These are phyloP conservation scores for Pyrocoelia pectoralis DNA, from an alignment of 2,888 invertebrate species.

Conservation along the genomic window DNA sequence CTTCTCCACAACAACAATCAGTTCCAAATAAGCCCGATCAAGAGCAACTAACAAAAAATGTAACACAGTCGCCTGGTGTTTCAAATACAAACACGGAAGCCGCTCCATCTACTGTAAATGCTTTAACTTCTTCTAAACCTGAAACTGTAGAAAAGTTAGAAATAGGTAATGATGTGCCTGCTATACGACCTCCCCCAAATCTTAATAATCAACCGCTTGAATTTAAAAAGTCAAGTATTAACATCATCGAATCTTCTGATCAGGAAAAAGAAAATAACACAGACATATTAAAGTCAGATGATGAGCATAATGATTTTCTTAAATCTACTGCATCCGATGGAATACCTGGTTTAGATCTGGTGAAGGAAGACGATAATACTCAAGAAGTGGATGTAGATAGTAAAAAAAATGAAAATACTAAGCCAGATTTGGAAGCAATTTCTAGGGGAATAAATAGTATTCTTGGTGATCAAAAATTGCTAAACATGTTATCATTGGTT, in stretches of 20 bases:
- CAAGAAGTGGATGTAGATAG: conserved; percentile 22
- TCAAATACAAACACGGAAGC: background rate
- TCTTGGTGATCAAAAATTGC: conserved; percentile 69
- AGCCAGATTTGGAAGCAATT: conserved; percentile 66
- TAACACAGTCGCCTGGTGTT: too few species aligned
- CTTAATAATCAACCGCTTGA: conserved; percentile 51
- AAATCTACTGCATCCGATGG: conserved; percentile 15
- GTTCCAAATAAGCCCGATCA: conserved; percentile 1
- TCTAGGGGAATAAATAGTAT: conserved; percentile 70
- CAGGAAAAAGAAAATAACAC: conserved; percentile 6
- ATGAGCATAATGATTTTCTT: conserved; percentile 8
- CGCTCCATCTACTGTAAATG: background rate
- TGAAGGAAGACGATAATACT: conserved; percentile 58
- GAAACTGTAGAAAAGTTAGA: background rate
- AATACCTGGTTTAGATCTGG: conserved; percentile 79
- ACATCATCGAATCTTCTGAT: background rate
- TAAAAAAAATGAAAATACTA: conserved; percentile 20
- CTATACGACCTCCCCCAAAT: conserved; percentile 48
- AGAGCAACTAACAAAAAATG: background rate
- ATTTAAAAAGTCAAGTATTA: conserved; percentile 42
- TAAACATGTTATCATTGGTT: conserved; percentile 66
- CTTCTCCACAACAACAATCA: conserved; percentile 33
- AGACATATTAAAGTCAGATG: background rate
- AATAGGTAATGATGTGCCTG: background rate
- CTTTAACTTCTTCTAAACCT: background rate